Evolutionary conservation across 2,888 invertebrate genomes (phyloP).

Genomic region (Phymatocera aterrima): DNA sequence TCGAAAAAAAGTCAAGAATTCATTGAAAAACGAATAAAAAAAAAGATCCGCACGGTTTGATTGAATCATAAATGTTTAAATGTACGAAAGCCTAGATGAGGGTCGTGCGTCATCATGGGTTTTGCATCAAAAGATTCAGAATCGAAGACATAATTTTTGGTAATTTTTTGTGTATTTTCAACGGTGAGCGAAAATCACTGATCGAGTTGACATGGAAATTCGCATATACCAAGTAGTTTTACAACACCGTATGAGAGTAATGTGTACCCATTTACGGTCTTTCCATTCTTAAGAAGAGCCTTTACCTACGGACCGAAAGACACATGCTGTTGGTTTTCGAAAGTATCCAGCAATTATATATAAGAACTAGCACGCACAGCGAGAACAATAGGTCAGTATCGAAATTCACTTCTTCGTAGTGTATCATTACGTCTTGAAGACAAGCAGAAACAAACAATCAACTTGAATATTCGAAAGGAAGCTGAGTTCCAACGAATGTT

Average conservation of each 20-base stretch:
- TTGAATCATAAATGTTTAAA: too few relatives aligned
- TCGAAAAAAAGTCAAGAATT: too few relatives aligned
- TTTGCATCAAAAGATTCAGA: too few relatives aligned
- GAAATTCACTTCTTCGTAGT: neutral
- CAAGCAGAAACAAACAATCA: neutral
- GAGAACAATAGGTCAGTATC: neutral
- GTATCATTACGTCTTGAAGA: neutral
- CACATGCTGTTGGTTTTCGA: neutral
- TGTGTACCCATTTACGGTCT: neutral
- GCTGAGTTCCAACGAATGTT: neutral
- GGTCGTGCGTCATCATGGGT: too few relatives aligned
- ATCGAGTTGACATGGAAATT: too few relatives aligned
- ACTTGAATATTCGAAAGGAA: neutral
- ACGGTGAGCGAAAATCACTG: too few relatives aligned
- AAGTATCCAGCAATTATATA: neutral
- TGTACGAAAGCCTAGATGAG: too few relatives aligned
- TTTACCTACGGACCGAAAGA: neutral
- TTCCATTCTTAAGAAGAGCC: slow-evolving; percentile 1
- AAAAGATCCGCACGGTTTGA: too few relatives aligned
- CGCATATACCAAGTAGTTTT: neutral
- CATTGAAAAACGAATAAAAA: too few relatives aligned
- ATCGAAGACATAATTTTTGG: too few relatives aligned
- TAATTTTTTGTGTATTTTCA: too few relatives aligned
- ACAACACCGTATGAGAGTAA: neutral
- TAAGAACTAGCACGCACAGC: neutral